A percentile compares a stretch with the other conserved stretches of the same genome.
Evolutionary conservation across 2,797 vertebrate species (phyloP).

Genomic region (Chaenodraco wilsoni): DNA sequence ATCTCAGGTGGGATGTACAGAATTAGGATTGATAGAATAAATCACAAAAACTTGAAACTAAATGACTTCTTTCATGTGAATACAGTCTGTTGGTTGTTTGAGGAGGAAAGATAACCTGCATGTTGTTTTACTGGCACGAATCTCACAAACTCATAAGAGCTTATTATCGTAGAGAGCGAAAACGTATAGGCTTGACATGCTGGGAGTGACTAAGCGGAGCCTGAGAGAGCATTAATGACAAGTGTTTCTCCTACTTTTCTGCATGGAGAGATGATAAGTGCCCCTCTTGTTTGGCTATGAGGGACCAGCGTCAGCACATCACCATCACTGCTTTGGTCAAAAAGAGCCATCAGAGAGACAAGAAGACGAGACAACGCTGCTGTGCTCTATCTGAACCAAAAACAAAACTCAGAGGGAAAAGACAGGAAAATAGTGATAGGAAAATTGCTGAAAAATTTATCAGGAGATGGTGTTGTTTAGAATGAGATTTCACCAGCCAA

Average conservation of each 20-base stretch:
- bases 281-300: conserved; percentile 11
- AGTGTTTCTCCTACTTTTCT: conserved; percentile 21
- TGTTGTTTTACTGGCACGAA: conserved; percentile 14
- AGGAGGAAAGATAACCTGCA: background rate
- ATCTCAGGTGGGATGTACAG: background rate
- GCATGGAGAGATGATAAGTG: conserved; percentile 16
- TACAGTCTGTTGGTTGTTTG: too few relatives aligned
- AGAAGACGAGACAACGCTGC: background rate
- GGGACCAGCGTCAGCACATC: conserved; percentile 10
- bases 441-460: too few relatives aligned
- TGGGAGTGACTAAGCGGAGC: background rate
- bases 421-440: too few relatives aligned
- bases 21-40: background rate
- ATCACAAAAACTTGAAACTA: background rate
- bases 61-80: background rate
- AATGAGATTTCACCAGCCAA: too few relatives aligned
- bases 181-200: background rate
- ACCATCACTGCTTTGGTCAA: background rate
- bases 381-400: background rate
- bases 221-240: conserved; percentile 11
- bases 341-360: background rate
- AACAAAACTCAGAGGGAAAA: background rate
- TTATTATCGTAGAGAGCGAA: background rate
- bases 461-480: too few relatives aligned
- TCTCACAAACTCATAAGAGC: conserved; percentile 7